Conservation (phyloP, 2,888 invertebrate species). For the Invenusta paracnida region DNA sequence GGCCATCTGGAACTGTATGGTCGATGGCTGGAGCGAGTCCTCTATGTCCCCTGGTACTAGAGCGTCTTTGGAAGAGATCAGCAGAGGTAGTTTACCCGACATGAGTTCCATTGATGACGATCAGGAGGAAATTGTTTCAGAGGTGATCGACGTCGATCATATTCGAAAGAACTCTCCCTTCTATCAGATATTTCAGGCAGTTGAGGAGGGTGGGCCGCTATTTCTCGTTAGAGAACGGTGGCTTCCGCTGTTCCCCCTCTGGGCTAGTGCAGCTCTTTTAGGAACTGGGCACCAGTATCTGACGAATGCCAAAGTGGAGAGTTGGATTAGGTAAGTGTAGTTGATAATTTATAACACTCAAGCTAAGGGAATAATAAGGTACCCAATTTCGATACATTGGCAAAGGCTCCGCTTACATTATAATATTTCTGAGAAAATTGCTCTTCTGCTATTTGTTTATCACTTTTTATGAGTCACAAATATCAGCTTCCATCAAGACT, state of each 20-base stretch:
- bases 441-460: no score
- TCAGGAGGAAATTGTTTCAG: not conserved
- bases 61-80: not conserved
- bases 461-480: no score
- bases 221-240: not conserved
- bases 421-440: not conserved
- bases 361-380: not conserved
- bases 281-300: not conserved
- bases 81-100: not conserved
- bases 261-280: not conserved
- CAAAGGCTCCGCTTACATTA: not conserved
- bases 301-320: conserved; percentile 10
- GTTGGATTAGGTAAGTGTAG: not conserved
- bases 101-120: not conserved
- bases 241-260: not conserved
- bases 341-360: not conserved
- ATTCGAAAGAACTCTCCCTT: conserved; percentile 10
- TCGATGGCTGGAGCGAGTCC: not conserved
- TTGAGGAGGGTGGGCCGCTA: not conserved
- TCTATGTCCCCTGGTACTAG: not conserved
- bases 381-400: not conserved
- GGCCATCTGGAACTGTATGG: not conserved
- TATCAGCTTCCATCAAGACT: no score
- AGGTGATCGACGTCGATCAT: not conserved
- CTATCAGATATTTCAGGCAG: not conserved